These are phyloP conservation scores for Shinisaurus crocodilurus DNA, from an alignment of 2,113 vertebrate species.

Conservation along the genomic window DNA sequence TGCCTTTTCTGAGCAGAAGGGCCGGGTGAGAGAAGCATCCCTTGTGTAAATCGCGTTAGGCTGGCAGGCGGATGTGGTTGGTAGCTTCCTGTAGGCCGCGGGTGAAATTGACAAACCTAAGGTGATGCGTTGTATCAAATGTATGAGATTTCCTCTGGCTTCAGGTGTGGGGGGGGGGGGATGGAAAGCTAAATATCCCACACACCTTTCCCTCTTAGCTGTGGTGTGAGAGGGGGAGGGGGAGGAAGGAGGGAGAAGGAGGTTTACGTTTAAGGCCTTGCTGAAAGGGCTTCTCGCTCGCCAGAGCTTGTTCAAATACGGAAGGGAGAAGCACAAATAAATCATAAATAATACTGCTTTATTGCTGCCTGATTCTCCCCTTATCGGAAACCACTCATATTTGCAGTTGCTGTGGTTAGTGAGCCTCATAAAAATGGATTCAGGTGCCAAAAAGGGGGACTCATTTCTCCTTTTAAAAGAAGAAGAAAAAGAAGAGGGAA, in stretches of 20 bases:
- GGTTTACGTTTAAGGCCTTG: conserved; percentile 54
- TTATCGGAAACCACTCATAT: conserved; percentile 72
- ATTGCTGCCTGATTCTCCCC: conserved; percentile 65
- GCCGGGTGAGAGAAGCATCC: too few relatives aligned
- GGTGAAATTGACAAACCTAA: not conserved
- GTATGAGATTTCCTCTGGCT: not conserved
- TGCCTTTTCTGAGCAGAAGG: not conserved
- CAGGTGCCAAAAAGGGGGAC: conserved; percentile 61
- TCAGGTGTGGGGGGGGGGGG: not conserved
- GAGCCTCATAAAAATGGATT: conserved; percentile 64
- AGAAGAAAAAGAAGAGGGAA: conserved; percentile 33
- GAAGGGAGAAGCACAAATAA: conserved; percentile 59
- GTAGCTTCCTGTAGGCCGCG: not conserved
- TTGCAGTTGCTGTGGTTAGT: conserved; percentile 67
- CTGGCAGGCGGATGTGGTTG: not conserved
- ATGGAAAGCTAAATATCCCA: not conserved
- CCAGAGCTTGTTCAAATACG: conserved; percentile 36
- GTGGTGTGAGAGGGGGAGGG: conserved; percentile 15
- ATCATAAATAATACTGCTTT: conserved; percentile 70
- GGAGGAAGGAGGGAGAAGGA: conserved; percentile 1
- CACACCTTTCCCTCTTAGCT: not conserved
- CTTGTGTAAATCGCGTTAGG: too few relatives aligned
- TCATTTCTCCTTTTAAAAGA: conserved; percentile 3
- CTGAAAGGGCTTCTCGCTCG: conserved; percentile 37
- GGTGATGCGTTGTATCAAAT: not conserved